Evolutionary conservation across 1,140 invertebrate species (phyloP).

Genomic region (Bombus sylvicola): DNA sequence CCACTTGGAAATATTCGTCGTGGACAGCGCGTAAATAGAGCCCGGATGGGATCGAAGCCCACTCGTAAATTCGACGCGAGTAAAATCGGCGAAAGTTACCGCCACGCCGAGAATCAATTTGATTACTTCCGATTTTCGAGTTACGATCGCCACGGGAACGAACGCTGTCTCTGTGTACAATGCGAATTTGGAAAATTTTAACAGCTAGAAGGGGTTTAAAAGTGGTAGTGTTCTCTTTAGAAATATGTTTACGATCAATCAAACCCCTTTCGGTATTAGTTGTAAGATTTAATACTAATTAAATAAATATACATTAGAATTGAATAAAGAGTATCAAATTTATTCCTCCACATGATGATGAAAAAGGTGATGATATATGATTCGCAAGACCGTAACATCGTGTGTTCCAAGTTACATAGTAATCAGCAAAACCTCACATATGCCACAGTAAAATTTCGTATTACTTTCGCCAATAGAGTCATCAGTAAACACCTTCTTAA

Average conservation of each 20-base stretch:
- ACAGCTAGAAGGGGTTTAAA: no score
- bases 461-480: neutral
- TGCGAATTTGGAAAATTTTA: no score
- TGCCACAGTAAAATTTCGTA: neutral
- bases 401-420: neutral
- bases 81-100: constrained; percentile 35
- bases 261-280: no score
- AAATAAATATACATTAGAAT: no score
- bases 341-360: neutral
- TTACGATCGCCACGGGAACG: constrained; percentile 19
- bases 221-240: no score
- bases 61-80: neutral
- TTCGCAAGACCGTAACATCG: neutral
- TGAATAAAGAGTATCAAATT: neutral
- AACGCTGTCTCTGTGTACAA: neutral
- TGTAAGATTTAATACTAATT: no score
- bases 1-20: constrained; percentile 19
- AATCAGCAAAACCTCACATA: neutral
- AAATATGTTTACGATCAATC: no score
- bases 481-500: neutral
- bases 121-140: constrained; percentile 43
- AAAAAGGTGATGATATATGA: neutral
- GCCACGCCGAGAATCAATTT: constrained; percentile 29
- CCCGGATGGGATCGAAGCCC: neutral
- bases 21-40: constrained; percentile 3